A percentile compares a stretch with the other conserved stretches of the same genome.
phyloP scores from a whole-genome alignment of 2,797 vertebrate genomes.

The Platyrinchus mystaceus region DNA sequence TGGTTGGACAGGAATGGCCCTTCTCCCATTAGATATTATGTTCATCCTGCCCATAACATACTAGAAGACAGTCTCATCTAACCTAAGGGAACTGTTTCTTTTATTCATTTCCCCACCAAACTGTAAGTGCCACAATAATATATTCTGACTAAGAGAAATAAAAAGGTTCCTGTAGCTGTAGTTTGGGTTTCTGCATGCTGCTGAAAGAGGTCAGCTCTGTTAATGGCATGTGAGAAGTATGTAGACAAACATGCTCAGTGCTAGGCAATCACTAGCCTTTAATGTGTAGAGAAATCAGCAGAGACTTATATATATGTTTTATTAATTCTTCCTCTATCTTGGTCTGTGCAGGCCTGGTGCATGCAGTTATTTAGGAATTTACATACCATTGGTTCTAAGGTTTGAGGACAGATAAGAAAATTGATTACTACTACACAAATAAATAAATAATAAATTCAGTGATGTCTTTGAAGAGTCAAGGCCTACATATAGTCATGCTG shows the following conservation, averaged over 20 bases:
- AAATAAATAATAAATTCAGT: no score
- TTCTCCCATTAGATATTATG: not conserved
- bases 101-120: not conserved
- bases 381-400: constrained; percentile 2
- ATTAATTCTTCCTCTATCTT: constrained; percentile 48
- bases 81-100: not conserved
- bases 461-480: constrained; percentile 15
- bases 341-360: constrained; percentile 15
- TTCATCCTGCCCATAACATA: not conserved
- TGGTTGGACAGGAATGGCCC: not conserved
- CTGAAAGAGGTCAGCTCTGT: constrained; percentile 26
- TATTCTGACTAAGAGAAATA: not conserved
- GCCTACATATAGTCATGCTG: not conserved
- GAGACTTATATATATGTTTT: constrained; percentile 13
- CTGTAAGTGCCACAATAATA: not conserved
- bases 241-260: not conserved
- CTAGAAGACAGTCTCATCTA: not conserved
- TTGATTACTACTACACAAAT: not conserved
- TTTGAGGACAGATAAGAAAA: constrained; percentile 45
- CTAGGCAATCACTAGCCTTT: not conserved
- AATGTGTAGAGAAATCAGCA: constrained; percentile 1
- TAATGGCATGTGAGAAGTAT: not conserved
- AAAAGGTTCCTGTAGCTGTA: not conserved
- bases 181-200: not conserved
- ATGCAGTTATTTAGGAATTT: constrained; percentile 36